Evolutionary conservation across 2,888 invertebrate genomes (phyloP).

Genomic region (Orthonevra nobilis): DNA sequence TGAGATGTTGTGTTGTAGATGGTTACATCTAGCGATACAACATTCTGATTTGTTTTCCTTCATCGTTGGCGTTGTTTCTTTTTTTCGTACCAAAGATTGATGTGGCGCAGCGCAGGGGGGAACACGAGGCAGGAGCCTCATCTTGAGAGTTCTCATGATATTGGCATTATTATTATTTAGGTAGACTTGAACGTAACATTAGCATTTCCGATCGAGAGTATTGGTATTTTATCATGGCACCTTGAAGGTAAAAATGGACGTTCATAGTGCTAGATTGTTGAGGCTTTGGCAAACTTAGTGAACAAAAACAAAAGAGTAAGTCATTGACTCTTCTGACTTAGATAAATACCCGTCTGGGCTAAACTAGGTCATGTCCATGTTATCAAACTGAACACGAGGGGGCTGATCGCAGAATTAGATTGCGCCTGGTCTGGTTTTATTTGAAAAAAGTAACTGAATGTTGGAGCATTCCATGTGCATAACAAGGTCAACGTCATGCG

Average conservation of each 20-base stretch:
- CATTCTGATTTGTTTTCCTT: conserved; percentile 54
- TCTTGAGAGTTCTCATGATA: conserved; percentile 48
- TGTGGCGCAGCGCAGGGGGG: neutral
- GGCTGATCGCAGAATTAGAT: no score
- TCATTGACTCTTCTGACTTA: no score
- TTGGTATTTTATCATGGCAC: conserved; percentile 45
- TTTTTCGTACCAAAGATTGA: no score
- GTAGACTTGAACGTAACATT: conserved; percentile 53
- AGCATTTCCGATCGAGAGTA: conserved; percentile 49
- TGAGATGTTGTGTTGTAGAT: conserved; percentile 46
- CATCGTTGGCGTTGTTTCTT: conserved; percentile 14
- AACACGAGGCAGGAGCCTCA: neutral
- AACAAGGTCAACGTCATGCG: no score
- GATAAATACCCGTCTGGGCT: no score
- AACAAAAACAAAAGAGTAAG: no score
- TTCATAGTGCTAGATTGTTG: conserved; percentile 1
- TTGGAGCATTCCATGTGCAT: no score
- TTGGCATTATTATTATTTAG: conserved; percentile 48
- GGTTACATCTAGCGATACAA: conserved; percentile 24
- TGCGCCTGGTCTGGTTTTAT: no score
- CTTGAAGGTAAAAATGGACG: conserved; percentile 37
- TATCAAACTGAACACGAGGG: no score
- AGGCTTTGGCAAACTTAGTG: neutral
- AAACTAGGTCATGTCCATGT: no score
- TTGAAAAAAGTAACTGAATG: no score